Conservation (phyloP, 2,888 invertebrate species). For the Athrips mouffetella region DNA sequence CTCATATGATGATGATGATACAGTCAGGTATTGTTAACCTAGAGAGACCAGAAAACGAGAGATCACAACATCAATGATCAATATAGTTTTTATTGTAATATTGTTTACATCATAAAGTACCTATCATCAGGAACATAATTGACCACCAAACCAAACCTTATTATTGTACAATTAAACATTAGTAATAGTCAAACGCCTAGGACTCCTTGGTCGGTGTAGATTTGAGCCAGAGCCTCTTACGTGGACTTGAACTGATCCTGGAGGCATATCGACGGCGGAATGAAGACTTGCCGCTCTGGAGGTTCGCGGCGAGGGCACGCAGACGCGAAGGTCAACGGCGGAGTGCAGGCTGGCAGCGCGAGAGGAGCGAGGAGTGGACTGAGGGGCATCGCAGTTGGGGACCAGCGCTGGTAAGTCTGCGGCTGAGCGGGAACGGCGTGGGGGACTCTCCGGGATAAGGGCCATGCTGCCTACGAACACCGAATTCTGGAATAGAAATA, state of each 20-base stretch:
- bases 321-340: constrained; percentile 62
- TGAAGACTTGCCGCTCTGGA: constrained; percentile 66
- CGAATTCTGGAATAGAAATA: constrained; percentile 81
- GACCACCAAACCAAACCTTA: neutral
- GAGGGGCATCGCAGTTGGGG: constrained; percentile 71
- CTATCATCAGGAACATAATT: neutral
- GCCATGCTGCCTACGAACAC: constrained; percentile 88
- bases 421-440: constrained; percentile 88
- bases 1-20: neutral
- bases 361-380: constrained; percentile 57
- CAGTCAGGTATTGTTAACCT: neutral
- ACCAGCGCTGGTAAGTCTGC: constrained; percentile 88
- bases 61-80: too few relatives aligned
- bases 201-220: constrained; percentile 60
- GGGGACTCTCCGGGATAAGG: constrained; percentile 82
- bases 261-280: constrained; percentile 60
- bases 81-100: too few relatives aligned
- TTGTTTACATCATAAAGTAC: neutral
- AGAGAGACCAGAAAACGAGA: neutral
- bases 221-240: constrained; percentile 59
- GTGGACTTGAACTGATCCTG: constrained; percentile 63
- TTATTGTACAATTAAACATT: constrained; percentile 43
- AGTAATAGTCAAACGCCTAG: constrained; percentile 62
- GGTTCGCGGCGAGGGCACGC: constrained; percentile 58
- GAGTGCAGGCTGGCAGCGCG: constrained; percentile 69